Conservation (phyloP, 2,113 vertebrate genomes). For the Onychostruthus taczanowskii region DNA sequence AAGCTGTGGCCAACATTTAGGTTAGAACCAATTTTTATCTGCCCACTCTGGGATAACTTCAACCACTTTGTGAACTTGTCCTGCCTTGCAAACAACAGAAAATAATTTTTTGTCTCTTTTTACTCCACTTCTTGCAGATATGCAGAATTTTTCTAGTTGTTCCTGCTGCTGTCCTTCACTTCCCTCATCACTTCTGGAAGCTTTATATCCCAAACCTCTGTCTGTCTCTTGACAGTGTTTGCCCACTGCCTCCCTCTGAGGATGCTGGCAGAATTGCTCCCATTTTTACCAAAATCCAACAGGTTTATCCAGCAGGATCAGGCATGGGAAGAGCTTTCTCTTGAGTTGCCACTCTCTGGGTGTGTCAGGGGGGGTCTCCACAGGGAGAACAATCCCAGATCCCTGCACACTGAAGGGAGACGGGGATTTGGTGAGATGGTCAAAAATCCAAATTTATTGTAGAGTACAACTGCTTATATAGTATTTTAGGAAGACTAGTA, state of each 20-base stretch:
- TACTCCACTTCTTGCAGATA: background rate
- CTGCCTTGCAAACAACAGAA: background rate
- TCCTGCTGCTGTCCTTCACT: background rate
- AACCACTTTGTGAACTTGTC: background rate
- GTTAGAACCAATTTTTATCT: background rate
- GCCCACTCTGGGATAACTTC: background rate
- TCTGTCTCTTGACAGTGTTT: background rate
- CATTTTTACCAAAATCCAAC: background rate
- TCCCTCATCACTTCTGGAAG: background rate
- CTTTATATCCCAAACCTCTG: background rate
- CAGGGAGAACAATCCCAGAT: background rate
- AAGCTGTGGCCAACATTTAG: background rate
- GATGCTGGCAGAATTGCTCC: background rate
- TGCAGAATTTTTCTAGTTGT: background rate
- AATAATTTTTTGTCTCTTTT: background rate
- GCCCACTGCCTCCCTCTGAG: background rate
- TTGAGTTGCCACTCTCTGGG: background rate
- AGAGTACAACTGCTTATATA: background rate
- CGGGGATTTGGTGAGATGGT: background rate
- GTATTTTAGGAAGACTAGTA: background rate
- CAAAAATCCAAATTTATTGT: background rate
- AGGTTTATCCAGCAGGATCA: background rate
- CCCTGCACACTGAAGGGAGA: background rate
- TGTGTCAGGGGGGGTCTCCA: background rate
- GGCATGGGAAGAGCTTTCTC: background rate